These are phyloP conservation scores for Gambelia wislizenii DNA, from an alignment of 2,797 vertebrate species.

Conservation along the genomic window DNA sequence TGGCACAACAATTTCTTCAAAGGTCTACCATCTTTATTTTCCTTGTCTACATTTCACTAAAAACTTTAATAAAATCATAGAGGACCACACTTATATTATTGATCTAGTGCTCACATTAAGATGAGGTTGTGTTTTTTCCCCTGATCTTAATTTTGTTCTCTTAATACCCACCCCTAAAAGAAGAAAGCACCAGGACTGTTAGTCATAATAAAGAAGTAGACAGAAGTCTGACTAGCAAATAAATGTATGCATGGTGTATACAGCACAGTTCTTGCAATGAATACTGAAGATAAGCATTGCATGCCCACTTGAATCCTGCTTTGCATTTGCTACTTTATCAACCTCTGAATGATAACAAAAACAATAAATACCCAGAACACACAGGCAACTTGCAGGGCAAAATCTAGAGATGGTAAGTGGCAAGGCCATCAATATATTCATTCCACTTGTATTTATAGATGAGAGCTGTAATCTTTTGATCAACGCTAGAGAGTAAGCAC, in stretches of 20 bases:
- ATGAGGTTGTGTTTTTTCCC: neutral
- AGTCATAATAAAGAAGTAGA: neutral
- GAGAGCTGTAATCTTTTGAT: constrained; percentile 47
- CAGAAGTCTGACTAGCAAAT: neutral
- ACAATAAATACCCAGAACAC: neutral
- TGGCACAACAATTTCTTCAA: neutral
- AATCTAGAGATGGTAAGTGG: constrained; percentile 15
- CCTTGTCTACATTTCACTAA: neutral
- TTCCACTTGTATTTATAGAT: constrained; percentile 43
- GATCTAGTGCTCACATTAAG: neutral
- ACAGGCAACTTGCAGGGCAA: neutral
- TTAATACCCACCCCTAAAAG: neutral
- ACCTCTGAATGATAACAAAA: neutral
- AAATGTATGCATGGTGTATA: neutral
- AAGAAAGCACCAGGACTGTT: neutral
- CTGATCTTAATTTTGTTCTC: neutral
- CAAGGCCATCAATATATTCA: constrained; percentile 20
- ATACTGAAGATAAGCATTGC: neutral
- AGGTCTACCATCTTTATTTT: neutral
- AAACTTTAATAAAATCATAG: neutral
- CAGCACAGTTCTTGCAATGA: neutral
- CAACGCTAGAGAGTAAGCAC: constrained; percentile 8
- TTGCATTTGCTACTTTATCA: neutral
- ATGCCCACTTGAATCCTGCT: neutral
- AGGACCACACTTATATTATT: neutral